Conservation (phyloP, 1,140 invertebrate genomes). For the Halyomorpha halys region DNA sequence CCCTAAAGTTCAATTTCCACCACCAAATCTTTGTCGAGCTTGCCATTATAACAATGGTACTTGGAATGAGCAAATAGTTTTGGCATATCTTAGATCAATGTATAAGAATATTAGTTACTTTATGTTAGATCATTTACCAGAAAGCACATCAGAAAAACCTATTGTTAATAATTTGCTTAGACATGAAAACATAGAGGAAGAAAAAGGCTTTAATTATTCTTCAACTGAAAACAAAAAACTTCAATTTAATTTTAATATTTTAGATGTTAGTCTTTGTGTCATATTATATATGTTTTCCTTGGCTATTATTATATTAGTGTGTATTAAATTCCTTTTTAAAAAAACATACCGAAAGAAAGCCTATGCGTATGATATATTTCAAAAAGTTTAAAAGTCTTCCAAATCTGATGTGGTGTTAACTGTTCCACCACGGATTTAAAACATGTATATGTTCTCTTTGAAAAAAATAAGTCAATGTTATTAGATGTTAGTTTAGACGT, state of each 20-base stretch:
- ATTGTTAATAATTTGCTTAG: conserved; percentile 31
- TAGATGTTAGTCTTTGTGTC: conserved; percentile 65
- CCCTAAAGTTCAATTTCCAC: conserved; percentile 87
- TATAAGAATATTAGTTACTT: conserved; percentile 44
- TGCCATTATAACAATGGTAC: conserved; percentile 50
- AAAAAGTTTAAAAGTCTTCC: conserved; percentile 15
- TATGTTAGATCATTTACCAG: conserved; percentile 16
- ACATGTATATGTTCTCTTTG: too few species aligned
- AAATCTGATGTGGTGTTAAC: too few species aligned
- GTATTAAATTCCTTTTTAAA: conserved; percentile 62
- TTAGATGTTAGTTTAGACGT: too few species aligned
- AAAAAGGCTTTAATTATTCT: conserved; percentile 9
- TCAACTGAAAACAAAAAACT: conserved; percentile 29
- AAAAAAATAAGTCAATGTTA: too few species aligned
- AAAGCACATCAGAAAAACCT: conserved; percentile 23
- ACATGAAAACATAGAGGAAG: conserved; percentile 32
- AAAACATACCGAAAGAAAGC: conserved; percentile 56
- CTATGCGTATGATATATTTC: conserved; percentile 35
- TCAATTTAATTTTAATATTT: conserved; percentile 46
- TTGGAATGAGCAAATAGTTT: conserved; percentile 60
- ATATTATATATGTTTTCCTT: conserved; percentile 59
- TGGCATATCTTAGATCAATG: conserved; percentile 62
- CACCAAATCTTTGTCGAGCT: conserved; percentile 49
- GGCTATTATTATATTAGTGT: conserved; percentile 57
- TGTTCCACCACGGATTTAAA: too few species aligned